These are phyloP conservation scores for Brachyalestes nurse DNA, from an alignment of 2,797 vertebrate species.

Conservation along the genomic window DNA sequence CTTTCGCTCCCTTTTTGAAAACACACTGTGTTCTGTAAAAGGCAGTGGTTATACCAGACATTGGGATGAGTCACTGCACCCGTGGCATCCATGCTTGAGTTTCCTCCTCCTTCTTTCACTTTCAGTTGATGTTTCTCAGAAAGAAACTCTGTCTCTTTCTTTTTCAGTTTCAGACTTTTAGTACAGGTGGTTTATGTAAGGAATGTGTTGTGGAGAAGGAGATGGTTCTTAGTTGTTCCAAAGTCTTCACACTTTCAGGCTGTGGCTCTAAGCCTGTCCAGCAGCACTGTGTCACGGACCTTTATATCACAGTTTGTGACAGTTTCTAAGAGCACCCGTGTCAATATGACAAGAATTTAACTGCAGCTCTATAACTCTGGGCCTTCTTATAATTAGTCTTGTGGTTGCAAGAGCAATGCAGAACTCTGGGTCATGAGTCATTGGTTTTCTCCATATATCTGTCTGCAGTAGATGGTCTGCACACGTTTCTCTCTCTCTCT, in stretches of 20 bases:
- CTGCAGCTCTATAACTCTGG: background rate
- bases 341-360: conserved; percentile 19
- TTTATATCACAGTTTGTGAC: background rate
- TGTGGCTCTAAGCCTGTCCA: conserved; percentile 6
- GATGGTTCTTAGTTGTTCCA: conserved; percentile 29
- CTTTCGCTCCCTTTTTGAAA: background rate
- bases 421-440: background rate
- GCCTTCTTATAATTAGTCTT: conserved; percentile 14
- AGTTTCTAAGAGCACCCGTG: conserved; percentile 5
- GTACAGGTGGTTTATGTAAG: conserved; percentile 40
- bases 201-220: background rate
- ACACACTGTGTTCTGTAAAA: background rate
- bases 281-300: conserved; percentile 26
- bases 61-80: conserved; percentile 7
- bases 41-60: background rate
- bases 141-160: conserved; percentile 23
- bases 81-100: background rate
- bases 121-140: background rate
- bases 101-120: background rate
- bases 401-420: background rate
- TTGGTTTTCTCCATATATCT: conserved; percentile 9
- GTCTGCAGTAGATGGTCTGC: background rate
- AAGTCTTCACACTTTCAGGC: conserved; percentile 18
- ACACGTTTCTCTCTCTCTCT: no score
- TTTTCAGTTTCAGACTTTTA: conserved; percentile 10